Conservation (phyloP, 2,113 vertebrate species). For the Tamias sibiricus region DNA sequence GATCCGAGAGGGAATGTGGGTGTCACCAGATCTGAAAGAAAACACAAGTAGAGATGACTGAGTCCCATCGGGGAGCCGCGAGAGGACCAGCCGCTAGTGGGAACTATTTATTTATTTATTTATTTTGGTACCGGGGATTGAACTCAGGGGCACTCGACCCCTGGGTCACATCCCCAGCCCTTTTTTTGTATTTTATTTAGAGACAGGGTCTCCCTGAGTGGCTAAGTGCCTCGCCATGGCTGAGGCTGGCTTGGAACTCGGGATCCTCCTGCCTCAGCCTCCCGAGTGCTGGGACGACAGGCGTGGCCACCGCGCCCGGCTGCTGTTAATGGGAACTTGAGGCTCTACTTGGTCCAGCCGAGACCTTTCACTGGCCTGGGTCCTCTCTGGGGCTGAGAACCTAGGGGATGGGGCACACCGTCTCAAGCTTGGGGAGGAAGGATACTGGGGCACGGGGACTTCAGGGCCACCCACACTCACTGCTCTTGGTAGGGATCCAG, state of each 20-base stretch:
- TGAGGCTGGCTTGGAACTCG: too few species aligned
- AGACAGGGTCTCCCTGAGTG: too few species aligned
- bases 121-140: too few species aligned
- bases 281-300: too few species aligned
- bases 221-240: too few species aligned
- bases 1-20: background rate
- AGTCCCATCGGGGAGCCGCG: background rate
- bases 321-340: background rate
- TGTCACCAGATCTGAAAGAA: constrained; percentile 16
- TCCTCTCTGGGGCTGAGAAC: background rate
- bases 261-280: too few species aligned
- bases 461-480: constrained; percentile 22
- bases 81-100: background rate
- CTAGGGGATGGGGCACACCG: background rate
- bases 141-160: too few species aligned
- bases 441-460: background rate
- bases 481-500: background rate
- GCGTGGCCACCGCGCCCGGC: too few species aligned
- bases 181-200: too few species aligned
- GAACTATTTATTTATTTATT: too few species aligned
- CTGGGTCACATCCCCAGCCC: too few species aligned
- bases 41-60: background rate
- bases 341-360: background rate
- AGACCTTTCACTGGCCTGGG: background rate
- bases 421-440: too few species aligned